Percentiles rank a stretch among this genome's conserved stretches.
Conservation (phyloP, 2,113 vertebrate genomes). For the Eonycteris spelaea region DNA sequence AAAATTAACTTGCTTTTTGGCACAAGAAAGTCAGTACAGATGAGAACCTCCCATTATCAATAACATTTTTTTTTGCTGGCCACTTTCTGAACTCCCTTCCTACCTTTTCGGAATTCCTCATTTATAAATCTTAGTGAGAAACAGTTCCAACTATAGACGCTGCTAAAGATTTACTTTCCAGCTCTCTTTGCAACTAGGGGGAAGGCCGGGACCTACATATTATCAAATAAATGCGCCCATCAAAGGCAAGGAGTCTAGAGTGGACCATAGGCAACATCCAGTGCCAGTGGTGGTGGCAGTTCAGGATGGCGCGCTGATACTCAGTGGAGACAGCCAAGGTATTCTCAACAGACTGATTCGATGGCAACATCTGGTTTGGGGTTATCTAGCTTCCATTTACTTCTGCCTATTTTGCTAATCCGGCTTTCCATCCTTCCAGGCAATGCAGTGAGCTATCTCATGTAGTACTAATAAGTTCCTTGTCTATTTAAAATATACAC, state of each 20-base stretch:
- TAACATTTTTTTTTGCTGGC: neutral
- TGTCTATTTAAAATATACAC: neutral
- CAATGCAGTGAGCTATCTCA: neutral
- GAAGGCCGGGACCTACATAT: neutral
- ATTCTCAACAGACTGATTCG: neutral
- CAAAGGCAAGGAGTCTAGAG: neutral
- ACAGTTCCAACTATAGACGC: neutral
- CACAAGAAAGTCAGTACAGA: neutral
- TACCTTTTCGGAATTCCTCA: neutral
- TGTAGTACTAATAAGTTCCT: neutral
- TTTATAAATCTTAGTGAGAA: neutral
- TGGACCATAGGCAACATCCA: neutral
- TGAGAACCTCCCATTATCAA: neutral
- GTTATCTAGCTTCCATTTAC: neutral
- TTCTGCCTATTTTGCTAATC: neutral
- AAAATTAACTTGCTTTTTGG: constrained; percentile 7
- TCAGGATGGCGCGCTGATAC: neutral
- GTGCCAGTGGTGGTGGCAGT: neutral
- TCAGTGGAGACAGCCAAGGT: neutral
- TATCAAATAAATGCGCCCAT: neutral
- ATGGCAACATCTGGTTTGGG: neutral
- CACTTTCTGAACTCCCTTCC: neutral
- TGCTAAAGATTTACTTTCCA: neutral
- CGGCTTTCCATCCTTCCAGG: neutral
- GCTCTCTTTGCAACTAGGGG: neutral